phyloP scores from a whole-genome alignment of 2,888 invertebrate genomes.

The Allygus modestus region DNA sequence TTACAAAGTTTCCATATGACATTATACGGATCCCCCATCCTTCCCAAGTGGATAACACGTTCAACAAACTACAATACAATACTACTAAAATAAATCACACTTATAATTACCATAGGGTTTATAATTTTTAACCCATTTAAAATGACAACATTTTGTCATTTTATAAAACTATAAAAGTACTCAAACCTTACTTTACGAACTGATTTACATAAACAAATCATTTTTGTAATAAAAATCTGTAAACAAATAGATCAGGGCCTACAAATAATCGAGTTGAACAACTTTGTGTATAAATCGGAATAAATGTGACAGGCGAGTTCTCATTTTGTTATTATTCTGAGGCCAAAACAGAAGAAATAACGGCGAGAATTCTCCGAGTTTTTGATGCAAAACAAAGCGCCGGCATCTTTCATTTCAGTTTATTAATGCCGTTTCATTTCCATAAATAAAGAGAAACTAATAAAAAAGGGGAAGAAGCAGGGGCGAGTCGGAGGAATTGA shows the following conservation, averaged over 20 bases:
- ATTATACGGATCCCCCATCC: too few species aligned
- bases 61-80: too few species aligned
- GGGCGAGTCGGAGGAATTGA: slow-evolving; percentile 63
- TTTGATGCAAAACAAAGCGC: slow-evolving; percentile 59
- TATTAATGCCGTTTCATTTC: slow-evolving; percentile 60
- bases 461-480: slow-evolving; percentile 61
- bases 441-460: slow-evolving; percentile 62
- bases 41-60: too few species aligned
- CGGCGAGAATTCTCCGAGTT: slow-evolving; percentile 32
- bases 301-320: slow-evolving; percentile 37
- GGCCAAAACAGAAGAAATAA: slow-evolving; percentile 46
- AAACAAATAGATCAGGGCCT: background rate
- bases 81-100: too few species aligned
- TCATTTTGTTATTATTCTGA: slow-evolving; percentile 42
- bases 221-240: too few species aligned
- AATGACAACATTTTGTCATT: too few species aligned
- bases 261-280: background rate
- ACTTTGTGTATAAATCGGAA: slow-evolving; percentile 27
- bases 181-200: too few species aligned
- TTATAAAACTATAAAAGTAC: too few species aligned
- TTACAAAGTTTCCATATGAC: too few species aligned
- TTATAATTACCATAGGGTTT: too few species aligned
- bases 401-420: slow-evolving; percentile 59
- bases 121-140: too few species aligned
- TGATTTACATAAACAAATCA: too few species aligned